Conservation (phyloP, 2,113 vertebrate species). For the Acrocephalus arundinaceus region DNA sequence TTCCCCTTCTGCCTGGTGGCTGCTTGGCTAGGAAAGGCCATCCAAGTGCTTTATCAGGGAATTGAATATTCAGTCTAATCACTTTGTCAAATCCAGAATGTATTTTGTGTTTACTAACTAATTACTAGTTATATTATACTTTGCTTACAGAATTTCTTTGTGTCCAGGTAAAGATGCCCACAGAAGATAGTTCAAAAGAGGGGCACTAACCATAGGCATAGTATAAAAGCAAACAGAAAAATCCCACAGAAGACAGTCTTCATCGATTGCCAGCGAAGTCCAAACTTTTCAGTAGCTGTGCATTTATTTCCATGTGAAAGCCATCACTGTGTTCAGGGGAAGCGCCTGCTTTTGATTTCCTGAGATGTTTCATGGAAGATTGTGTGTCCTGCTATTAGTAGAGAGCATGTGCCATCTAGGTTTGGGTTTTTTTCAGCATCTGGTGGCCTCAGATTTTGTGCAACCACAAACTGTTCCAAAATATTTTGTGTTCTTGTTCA, state of each 20-base stretch:
- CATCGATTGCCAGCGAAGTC: not conserved
- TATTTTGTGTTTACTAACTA: not conserved
- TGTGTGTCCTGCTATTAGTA: not conserved
- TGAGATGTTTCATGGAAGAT: not conserved
- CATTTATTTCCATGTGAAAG: not conserved
- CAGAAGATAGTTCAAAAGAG: not conserved
- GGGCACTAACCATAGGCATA: not conserved
- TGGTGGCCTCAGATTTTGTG: not conserved
- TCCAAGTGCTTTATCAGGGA: not conserved
- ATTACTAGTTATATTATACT: not conserved
- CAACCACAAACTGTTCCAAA: not conserved
- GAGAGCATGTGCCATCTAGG: not conserved
- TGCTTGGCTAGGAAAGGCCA: not conserved
- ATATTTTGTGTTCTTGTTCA: not conserved
- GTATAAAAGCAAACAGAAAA: not conserved
- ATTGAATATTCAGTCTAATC: not conserved
- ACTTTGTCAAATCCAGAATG: not conserved
- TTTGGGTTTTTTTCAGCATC: not conserved
- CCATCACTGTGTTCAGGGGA: not conserved
- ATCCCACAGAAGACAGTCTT: not conserved
- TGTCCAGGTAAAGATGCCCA: not conserved
- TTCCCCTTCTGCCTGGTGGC: not conserved
- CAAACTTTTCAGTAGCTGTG: not conserved
- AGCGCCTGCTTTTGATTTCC: not conserved
- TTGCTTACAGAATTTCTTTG: not conserved